Conservation (phyloP, 2,113 vertebrate genomes). For the Tetrao urogallus region DNA sequence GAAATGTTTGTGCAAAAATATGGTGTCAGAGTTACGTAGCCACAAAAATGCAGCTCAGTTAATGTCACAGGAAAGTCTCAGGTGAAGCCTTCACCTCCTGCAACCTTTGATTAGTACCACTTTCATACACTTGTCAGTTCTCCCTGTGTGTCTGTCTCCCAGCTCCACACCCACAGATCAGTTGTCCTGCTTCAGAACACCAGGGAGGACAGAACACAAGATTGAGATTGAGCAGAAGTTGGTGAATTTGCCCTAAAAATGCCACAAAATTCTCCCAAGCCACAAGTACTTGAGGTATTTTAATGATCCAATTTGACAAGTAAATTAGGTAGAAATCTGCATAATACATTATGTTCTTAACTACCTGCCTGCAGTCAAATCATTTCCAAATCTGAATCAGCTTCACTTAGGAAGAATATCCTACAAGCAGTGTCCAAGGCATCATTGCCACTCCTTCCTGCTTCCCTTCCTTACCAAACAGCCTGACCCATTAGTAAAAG, state of each 20-base stretch:
- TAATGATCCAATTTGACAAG: conserved; percentile 8
- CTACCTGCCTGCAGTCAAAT: conserved; percentile 36
- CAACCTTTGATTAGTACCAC: neutral
- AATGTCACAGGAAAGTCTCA: neutral
- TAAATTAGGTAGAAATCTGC: conserved; percentile 28
- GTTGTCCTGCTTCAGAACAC: accelerated
- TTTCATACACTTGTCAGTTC: neutral
- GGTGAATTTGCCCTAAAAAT: neutral
- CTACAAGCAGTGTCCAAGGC: neutral
- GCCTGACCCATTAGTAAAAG: neutral
- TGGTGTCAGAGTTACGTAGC: neutral
- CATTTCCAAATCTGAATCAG: conserved; percentile 36
- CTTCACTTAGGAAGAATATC: neutral
- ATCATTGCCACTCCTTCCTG: neutral
- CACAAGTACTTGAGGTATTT: neutral
- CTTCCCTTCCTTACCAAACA: neutral
- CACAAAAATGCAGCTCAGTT: conserved; percentile 41
- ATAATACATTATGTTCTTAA: conserved; percentile 12
- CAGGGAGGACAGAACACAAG: neutral
- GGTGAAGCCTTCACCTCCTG: neutral
- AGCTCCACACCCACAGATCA: neutral
- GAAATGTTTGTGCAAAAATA: neutral
- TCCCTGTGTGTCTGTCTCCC: neutral
- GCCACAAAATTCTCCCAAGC: neutral
- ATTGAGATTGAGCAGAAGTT: neutral